Evolutionary conservation across 2,113 vertebrate genomes (phyloP), one percentile per base, ranked within the genome.

Genomic region (Emydura subglobosa): DNA sequence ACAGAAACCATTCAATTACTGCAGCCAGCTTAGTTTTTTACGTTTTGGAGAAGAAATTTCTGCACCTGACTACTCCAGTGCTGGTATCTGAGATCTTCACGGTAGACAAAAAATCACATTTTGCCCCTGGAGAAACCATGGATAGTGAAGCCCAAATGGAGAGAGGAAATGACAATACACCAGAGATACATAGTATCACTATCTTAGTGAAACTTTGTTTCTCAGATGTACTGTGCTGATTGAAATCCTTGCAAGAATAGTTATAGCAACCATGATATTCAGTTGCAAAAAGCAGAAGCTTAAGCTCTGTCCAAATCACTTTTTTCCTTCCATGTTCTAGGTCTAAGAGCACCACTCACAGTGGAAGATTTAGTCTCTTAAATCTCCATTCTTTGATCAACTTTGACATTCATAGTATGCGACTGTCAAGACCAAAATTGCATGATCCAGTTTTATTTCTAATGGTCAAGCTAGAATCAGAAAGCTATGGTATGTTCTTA

Each of bases 111-210:
- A 50, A 24, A 83, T 5, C 29, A 55, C 0, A 1, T 3, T 72
- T 72, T 39, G 19, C 47, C 78, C 16, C 76, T 0, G 29, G 24
- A 79, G 17, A 68, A 6, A 1, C 11, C 50, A 72, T 1, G 34
- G 53, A 51, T 1, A 72, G 27, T 42, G 10, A 42, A 79, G 34
- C 1, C 10, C 25, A 29, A 7, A 3, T 0, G 2, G 9, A 85
- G 59, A 93, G n/a, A 31, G 4, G 42, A 81, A 85, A 57, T 1
- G 16, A 10, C 68, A 80, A 19, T 3, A n/a, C 0, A 61, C 4
- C 44, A 34, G 11, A 68, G 42, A 29, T 3, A 78, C 49, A 55
- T 0, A 1, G 31, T 31, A 86, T 24, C 53, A 61, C 14, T 0
- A 12, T 27, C 10, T 0, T 5, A 25, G 59, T 10, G 19, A 59